Evolutionary conservation across 2,888 invertebrate species (phyloP).

Genomic region (Plemyria rubiginata): DNA sequence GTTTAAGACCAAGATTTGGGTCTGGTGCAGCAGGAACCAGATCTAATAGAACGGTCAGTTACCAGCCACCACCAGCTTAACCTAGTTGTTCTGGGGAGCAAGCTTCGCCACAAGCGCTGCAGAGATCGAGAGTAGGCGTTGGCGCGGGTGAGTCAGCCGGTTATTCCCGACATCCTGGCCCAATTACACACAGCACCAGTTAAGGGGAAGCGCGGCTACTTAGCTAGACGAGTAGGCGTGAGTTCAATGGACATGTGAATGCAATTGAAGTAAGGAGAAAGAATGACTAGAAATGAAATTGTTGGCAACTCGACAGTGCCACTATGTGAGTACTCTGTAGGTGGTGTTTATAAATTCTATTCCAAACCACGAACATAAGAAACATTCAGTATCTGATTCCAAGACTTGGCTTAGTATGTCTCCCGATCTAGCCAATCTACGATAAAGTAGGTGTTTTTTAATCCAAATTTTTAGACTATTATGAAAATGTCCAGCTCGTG

Average conservation of each 20-base stretch:
- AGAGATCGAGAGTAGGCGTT: constrained; percentile 48
- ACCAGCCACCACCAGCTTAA: constrained; percentile 1
- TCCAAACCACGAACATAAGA: no score
- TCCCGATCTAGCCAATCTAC: no score
- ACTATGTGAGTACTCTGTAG: no score
- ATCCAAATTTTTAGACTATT: no score
- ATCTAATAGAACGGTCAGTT: neutral
- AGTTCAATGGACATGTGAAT: constrained; percentile 20
- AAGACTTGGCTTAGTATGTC: no score
- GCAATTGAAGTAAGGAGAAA: constrained; percentile 1
- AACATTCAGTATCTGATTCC: no score
- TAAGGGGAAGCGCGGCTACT: constrained; percentile 57
- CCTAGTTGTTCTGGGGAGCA: neutral
- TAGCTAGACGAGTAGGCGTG: constrained; percentile 23
- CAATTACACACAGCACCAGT: constrained; percentile 63
- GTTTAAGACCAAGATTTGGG: neutral
- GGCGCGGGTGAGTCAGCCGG: constrained; percentile 68
- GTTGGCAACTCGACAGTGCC: neutral
- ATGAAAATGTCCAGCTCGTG: no score
- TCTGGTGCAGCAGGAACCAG: neutral
- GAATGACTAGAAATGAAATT: neutral
- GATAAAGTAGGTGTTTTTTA: no score
- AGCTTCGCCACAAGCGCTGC: constrained; percentile 2
- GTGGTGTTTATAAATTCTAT: no score
- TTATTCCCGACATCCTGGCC: constrained; percentile 79